A percentile compares a stretch with the other conserved stretches of the same genome.
phyloP scores from a whole-genome alignment of 2,888 invertebrate genomes.

The Psylliodes chrysocephalus region DNA sequence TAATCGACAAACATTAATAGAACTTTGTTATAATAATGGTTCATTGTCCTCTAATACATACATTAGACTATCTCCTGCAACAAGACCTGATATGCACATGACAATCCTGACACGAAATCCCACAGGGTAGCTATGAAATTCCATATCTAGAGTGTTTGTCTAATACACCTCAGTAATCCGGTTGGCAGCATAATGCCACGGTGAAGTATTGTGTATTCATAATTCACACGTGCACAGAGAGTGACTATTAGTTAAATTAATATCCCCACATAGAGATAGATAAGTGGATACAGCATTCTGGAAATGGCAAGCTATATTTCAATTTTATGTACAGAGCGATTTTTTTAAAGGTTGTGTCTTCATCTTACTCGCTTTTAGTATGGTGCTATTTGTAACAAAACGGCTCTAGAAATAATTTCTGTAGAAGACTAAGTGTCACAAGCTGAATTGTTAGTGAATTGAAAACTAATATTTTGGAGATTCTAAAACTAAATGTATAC shows the following conservation, averaged over 20 bases:
- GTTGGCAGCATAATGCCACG: slow-evolving; percentile 29
- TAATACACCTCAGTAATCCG: slow-evolving; percentile 4
- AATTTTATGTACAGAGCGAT: too few species aligned
- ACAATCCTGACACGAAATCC: background rate
- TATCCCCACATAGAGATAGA: slow-evolving; percentile 22
- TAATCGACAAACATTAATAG: too few species aligned
- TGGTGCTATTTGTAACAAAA: too few species aligned
- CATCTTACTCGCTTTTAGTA: too few species aligned
- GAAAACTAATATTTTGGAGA: too few species aligned
- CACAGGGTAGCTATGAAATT: background rate
- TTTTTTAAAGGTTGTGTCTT: too few species aligned
- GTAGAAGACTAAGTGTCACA: too few species aligned
- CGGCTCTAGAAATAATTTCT: too few species aligned
- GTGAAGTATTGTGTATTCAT: slow-evolving; percentile 36
- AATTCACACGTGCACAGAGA: slow-evolving; percentile 42
- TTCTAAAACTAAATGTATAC: too few species aligned
- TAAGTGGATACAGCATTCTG: background rate
- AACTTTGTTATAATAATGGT: too few species aligned
- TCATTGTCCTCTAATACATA: background rate
- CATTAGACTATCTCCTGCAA: background rate
- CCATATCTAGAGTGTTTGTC: slow-evolving; percentile 1
- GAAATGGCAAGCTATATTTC: too few species aligned
- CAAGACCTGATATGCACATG: background rate
- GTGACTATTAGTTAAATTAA: slow-evolving; percentile 49
- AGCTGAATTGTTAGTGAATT: too few species aligned